Conservation (phyloP, 2,797 vertebrate genomes). For the Centroberyx gerrardi region DNA sequence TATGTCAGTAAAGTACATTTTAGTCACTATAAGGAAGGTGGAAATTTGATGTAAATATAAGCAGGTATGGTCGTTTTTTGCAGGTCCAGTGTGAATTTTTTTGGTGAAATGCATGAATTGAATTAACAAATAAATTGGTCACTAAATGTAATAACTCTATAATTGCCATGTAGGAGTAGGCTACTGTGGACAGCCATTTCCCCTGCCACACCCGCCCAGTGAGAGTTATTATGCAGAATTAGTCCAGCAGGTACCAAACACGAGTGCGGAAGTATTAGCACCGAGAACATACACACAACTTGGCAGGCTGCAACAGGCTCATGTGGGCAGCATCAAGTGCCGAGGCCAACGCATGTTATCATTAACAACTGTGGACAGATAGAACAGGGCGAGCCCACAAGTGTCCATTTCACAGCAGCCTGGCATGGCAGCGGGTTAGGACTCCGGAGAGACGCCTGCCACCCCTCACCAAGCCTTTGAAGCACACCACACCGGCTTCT, state of each 20-base stretch:
- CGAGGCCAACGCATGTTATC: slow-evolving; percentile 70
- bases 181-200: neutral
- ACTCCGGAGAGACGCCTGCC: slow-evolving; percentile 64
- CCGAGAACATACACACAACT: slow-evolving; percentile 55
- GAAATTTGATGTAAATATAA: neutral
- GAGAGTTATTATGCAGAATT: slow-evolving; percentile 20
- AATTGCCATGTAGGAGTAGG: slow-evolving; percentile 14
- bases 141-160: neutral
- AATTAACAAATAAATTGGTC: neutral
- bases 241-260: slow-evolving; percentile 36
- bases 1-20: neutral
- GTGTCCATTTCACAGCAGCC: slow-evolving; percentile 77
- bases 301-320: slow-evolving; percentile 73
- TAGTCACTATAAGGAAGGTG: neutral
- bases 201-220: neutral
- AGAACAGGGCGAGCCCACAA: slow-evolving; percentile 71
- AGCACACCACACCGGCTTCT: slow-evolving; percentile 51
- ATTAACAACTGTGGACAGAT: slow-evolving; percentile 82
- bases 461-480: slow-evolving; percentile 60
- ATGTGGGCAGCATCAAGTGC: slow-evolving; percentile 69
- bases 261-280: slow-evolving; percentile 49
- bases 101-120: neutral
- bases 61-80: neutral
- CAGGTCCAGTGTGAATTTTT: neutral
- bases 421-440: slow-evolving; percentile 68